Evolutionary conservation across 2,888 invertebrate species (phyloP), one percentile per base, ranked within the genome.

Genomic region (Embidobia sp.): DNA sequence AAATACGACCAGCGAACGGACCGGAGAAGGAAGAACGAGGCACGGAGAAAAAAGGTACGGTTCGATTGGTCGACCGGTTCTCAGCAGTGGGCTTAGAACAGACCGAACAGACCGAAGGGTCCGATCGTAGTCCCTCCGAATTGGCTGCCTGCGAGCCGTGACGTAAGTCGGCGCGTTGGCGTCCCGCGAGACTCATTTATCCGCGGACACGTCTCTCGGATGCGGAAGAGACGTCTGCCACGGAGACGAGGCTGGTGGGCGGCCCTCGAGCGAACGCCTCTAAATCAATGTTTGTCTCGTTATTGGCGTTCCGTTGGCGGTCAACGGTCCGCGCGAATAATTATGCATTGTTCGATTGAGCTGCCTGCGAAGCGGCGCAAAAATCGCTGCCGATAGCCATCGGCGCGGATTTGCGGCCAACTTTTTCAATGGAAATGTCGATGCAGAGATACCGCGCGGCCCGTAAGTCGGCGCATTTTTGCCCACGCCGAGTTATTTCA

Each of bases 221-320:
- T 63, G 63, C 74, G 78, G 74, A 78, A 78, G 78, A 64, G 49
- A 55, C 55, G 72, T 63, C 55, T 49, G 61, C 61, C 49, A 72
- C 66, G 66, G 72, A 72, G 76, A 66, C 33, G 40, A 48, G 44
- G 0, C 11, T 29, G 22, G 75, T 77, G 76, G 76, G 76, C 70
- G 70, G 57, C 33, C n/a, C n/a, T n/a, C 42, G 40, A 42, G 57
- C 63, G 48, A 19, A 40, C 27, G 15, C 26, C 26, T 33, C 26
- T 15, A 55, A 46, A 48, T 48, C 35, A 29, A 13, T 35, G 42
- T 42, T 10, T 29, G 29, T 27, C 49, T 40, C 22, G 37, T 40
- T 40, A 40, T 48, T 61, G n/a, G 48, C 5, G 7, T 3, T 35
- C 15, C 26, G 44, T 1, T 11, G 22, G 13, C 15, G 13, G 8